A percentile compares a stretch with the other conserved stretches of the same genome.
Conservation (phyloP, 2,113 vertebrate species). For the Sarotherodon lohbergeri region DNA sequence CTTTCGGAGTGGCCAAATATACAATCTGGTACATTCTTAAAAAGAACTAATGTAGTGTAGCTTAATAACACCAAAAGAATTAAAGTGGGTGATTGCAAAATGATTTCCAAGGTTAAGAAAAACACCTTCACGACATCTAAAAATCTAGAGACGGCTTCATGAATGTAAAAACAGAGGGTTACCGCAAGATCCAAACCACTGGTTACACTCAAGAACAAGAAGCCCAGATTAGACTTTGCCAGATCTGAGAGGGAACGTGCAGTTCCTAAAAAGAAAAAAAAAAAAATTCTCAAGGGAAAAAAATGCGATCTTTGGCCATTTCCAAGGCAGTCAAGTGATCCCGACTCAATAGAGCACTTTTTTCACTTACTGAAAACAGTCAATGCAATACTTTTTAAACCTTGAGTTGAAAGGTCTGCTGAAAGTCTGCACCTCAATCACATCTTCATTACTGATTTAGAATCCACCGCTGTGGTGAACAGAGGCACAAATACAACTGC, state of each 20-base stretch:
- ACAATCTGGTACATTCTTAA: not conserved
- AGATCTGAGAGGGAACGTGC: not conserved
- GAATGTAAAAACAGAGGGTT: not conserved
- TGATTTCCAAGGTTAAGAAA: not conserved
- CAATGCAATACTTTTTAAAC: not conserved
- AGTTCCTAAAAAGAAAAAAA: not conserved
- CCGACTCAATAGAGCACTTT: not conserved
- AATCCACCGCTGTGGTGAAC: accelerated
- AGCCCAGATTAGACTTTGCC: not conserved
- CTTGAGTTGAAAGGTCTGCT: not conserved
- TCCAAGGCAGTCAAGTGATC: not conserved
- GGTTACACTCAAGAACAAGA: not conserved
- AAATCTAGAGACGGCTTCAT: accelerated
- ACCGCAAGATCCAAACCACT: not conserved
- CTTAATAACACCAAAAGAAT: not conserved
- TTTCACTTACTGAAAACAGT: not conserved
- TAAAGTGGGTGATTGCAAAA: not conserved
- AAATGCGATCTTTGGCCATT: not conserved
- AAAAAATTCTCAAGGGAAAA: not conserved
- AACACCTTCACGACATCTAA: not conserved
- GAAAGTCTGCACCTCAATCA: not conserved
- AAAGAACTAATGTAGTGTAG: not conserved
- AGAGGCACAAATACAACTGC: not conserved
- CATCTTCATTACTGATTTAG: not conserved
- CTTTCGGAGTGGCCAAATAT: not conserved